These are phyloP conservation scores for Drosophila gunungcola DNA, from an alignment of 1,140 invertebrate genomes.

Conservation along the genomic window DNA sequence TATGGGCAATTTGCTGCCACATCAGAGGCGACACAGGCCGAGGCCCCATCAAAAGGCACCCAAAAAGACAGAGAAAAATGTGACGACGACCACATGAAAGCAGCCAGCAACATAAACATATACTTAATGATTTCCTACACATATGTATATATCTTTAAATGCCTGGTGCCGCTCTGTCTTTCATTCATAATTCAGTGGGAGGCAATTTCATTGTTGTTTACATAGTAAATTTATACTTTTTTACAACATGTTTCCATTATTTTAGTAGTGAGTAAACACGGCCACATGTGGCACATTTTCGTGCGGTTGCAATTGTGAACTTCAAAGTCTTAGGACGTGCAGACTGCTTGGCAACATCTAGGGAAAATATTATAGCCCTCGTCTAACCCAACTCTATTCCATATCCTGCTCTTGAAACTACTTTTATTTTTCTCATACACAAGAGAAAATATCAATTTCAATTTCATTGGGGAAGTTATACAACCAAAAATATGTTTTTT, in stretches of 20 bases:
- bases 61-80: constrained; percentile 37
- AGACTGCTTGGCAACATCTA: constrained; percentile 72
- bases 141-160: constrained; percentile 19
- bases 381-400: constrained; percentile 34
- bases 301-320: constrained; percentile 53
- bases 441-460: constrained; percentile 24
- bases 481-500: background rate
- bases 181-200: constrained; percentile 70
- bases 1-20: constrained; percentile 67
- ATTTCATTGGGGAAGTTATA: background rate
- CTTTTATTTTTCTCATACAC: constrained; percentile 7
- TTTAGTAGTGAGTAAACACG: constrained; percentile 81
- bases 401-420: constrained; percentile 61
- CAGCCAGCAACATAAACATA: constrained; percentile 71
- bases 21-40: constrained; percentile 63
- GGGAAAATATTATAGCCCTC: constrained; percentile 49
- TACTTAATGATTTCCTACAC: constrained; percentile 77
- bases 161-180: constrained; percentile 37
- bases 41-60: constrained; percentile 56
- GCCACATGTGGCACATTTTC: constrained; percentile 64
- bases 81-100: constrained; percentile 81
- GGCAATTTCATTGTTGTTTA: constrained; percentile 70
- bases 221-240: constrained; percentile 83
- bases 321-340: constrained; percentile 65
- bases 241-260: constrained; percentile 82